These are phyloP conservation scores for Phyllotreta striolata DNA, from an alignment of 2,888 invertebrate species.

Conservation along the genomic window DNA sequence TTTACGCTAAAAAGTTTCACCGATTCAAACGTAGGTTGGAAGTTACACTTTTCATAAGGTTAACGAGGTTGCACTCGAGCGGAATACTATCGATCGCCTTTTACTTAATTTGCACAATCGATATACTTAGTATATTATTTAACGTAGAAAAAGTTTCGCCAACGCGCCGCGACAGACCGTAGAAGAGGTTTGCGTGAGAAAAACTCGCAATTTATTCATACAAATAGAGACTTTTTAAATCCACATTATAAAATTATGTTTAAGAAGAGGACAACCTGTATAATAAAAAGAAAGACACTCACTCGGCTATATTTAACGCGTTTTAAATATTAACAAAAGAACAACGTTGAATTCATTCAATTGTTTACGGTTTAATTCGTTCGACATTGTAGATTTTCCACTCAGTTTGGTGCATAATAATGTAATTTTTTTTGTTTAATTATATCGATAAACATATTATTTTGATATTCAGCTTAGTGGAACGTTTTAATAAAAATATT, in stretches of 20 bases:
- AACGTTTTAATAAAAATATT: too few relatives aligned
- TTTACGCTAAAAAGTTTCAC: conserved; percentile 20
- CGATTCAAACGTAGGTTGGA: conserved; percentile 3
- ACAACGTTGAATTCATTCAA: not conserved
- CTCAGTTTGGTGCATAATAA: not conserved
- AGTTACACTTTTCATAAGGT: conserved; percentile 4
- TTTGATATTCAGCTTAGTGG: too few relatives aligned
- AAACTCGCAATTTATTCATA: too few relatives aligned
- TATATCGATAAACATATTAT: too few relatives aligned
- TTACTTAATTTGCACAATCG: conserved; percentile 19
- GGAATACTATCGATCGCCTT: conserved; percentile 12
- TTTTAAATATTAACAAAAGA: not conserved
- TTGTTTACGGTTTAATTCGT: conserved; percentile 8
- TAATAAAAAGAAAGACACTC: too few relatives aligned
- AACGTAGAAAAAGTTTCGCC: too few relatives aligned
- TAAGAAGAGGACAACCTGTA: too few relatives aligned
- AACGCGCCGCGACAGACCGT: too few relatives aligned
- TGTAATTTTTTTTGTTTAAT: conserved; percentile 2
- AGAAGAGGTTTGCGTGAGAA: too few relatives aligned
- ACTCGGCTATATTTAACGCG: not conserved
- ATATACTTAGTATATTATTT: not conserved
- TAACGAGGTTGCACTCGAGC: conserved; percentile 10
- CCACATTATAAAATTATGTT: too few relatives aligned
- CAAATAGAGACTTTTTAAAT: too few relatives aligned
- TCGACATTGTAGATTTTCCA: conserved; percentile 1